Conservation (phyloP, 2,888 invertebrate species). For the Tubulanus polymorphus region DNA sequence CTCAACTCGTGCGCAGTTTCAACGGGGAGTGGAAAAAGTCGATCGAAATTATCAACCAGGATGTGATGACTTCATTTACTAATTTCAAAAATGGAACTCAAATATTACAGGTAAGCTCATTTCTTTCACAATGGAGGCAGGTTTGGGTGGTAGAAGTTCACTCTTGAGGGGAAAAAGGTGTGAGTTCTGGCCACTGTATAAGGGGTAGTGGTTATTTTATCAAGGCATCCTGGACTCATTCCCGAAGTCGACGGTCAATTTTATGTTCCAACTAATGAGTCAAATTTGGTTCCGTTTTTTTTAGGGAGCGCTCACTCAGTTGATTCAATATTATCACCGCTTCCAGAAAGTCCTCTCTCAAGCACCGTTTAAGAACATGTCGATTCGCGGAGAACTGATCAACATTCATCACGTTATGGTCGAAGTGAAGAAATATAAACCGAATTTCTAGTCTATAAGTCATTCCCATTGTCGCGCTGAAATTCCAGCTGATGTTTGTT, state of each 20-base stretch:
- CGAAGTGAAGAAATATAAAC: constrained; percentile 98
- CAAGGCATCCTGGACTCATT: too few species aligned
- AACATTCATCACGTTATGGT: constrained; percentile 99
- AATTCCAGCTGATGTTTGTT: too few species aligned
- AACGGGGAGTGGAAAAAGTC: constrained; percentile 92
- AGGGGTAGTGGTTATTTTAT: too few species aligned
- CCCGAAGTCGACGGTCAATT: too few species aligned
- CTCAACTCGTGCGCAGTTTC: constrained; percentile 82
- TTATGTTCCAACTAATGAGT: too few species aligned
- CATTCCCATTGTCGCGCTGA: too few species aligned
- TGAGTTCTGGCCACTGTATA: too few species aligned
- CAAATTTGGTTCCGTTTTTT: too few species aligned
- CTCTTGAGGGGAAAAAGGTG: too few species aligned
- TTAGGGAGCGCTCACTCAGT: constrained; percentile 84
- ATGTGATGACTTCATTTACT: constrained; percentile 91
- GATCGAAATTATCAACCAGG: constrained; percentile 88
- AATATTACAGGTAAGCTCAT: constrained; percentile 69
- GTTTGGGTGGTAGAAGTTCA: too few species aligned
- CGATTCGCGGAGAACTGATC: constrained; percentile 74
- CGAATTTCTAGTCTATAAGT: constrained; percentile 67
- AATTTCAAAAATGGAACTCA: constrained; percentile 94
- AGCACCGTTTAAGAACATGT: constrained; percentile 55
- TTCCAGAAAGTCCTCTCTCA: constrained; percentile 91
- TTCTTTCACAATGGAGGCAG: too few species aligned
- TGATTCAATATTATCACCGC: constrained; percentile 96